Conservation (phyloP, 1,140 invertebrate genomes). For the Antheraea pernyi region DNA sequence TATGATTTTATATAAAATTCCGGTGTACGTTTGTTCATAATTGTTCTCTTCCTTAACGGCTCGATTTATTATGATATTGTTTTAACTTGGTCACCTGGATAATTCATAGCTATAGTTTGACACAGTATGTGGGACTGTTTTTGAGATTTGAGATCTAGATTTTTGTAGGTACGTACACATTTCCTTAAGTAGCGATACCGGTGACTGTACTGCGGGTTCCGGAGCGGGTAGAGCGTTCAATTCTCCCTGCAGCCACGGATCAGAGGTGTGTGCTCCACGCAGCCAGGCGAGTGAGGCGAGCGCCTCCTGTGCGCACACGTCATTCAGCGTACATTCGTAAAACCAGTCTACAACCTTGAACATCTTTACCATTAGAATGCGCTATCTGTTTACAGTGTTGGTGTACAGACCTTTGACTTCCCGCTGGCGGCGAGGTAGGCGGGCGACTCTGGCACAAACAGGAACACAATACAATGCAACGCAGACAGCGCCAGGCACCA, state of each 20-base stretch:
- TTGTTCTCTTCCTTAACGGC: no score
- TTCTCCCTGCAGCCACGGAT: constrained; percentile 29
- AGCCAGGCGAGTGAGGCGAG: constrained; percentile 44
- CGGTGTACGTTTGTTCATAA: no score
- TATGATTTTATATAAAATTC: no score
- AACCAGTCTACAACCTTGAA: no score
- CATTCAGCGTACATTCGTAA: no score
- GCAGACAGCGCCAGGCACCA: constrained; percentile 39
- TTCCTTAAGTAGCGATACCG: constrained; percentile 14
- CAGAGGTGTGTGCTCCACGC: constrained; percentile 30
- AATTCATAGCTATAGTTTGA: no score
- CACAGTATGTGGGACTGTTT: no score
- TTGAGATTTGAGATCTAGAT: no score
- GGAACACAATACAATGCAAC: constrained; percentile 40
- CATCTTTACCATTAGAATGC: no score
- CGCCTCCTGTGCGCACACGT: constrained; percentile 34
- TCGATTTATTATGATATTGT: no score
- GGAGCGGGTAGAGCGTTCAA: constrained; percentile 32
- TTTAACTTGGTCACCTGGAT: no score
- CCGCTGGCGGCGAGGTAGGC: constrained; percentile 44
- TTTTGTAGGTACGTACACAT: constrained; percentile 18
- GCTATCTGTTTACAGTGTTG: no score
- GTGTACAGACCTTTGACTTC: constrained; percentile 28
- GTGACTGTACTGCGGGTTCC: constrained; percentile 14
- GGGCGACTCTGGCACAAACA: constrained; percentile 51